phyloP scores from a whole-genome alignment of 2,113 vertebrate species.

The Prietella phreatophila region DNA sequence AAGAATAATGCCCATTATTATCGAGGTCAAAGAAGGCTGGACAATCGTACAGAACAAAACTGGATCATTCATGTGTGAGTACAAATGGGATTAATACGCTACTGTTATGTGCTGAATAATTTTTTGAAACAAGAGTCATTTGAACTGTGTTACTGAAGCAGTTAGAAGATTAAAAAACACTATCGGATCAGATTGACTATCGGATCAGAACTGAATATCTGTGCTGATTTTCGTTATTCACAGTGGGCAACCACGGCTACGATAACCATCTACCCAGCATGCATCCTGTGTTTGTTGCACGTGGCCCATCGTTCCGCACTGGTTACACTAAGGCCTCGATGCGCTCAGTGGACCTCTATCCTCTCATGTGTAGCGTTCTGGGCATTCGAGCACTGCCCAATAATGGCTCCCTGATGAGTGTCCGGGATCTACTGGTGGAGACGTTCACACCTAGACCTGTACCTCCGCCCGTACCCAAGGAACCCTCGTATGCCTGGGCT shows the following conservation, averaged over 20 bases:
- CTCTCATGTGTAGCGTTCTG: conserved; percentile 86
- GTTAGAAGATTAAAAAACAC: background rate
- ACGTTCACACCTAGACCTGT: conserved; percentile 18
- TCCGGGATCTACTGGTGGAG: conserved; percentile 77
- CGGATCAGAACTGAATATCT: background rate
- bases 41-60: conserved; percentile 81
- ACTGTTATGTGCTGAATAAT: background rate
- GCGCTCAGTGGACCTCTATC: conserved; percentile 85
- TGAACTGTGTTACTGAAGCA: background rate
- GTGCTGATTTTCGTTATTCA: conserved; percentile 35
- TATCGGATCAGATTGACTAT: no score
- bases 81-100: conserved; percentile 42
- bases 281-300: conserved; percentile 87
- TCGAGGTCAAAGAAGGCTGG: conserved; percentile 86
- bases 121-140: background rate
- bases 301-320: conserved; percentile 84
- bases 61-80: conserved; percentile 76
- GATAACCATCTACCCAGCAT: conserved; percentile 84
- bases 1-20: conserved; percentile 83
- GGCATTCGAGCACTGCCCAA: conserved; percentile 74
- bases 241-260: conserved; percentile 91
- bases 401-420: conserved; percentile 80
- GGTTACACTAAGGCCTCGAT: conserved; percentile 76
- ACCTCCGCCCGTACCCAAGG: conserved; percentile 38
- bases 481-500: conserved; percentile 70